phyloP scores from a whole-genome alignment of 1,140 invertebrate species.

The Homalodisca vitripennis region DNA sequence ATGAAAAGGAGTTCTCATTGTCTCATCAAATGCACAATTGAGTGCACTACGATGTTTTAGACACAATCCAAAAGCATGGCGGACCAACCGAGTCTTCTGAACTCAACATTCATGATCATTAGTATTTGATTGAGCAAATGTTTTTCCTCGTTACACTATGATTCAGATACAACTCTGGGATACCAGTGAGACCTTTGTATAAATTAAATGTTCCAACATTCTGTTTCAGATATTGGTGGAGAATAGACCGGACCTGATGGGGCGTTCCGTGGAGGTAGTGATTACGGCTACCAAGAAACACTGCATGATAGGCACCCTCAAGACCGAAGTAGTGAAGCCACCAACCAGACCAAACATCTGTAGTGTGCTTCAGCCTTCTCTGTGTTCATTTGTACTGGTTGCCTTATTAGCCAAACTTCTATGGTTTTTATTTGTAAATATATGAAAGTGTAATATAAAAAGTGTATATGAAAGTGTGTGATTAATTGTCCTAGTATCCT shows the following conservation, averaged over 20 bases:
- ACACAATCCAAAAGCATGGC: too few relatives aligned
- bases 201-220: slow-evolving; percentile 27
- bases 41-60: too few relatives aligned
- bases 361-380: slow-evolving; percentile 28
- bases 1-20: too few relatives aligned
- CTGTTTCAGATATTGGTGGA: slow-evolving; percentile 73
- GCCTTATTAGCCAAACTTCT: slow-evolving; percentile 37
- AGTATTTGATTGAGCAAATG: not conserved
- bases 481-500: too few relatives aligned
- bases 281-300: slow-evolving; percentile 79
- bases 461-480: too few relatives aligned
- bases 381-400: slow-evolving; percentile 33
- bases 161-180: not conserved
- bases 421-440: slow-evolving; percentile 36
- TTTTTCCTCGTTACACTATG: not conserved
- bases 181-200: not conserved
- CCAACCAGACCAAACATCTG: not conserved
- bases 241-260: slow-evolving; percentile 73
- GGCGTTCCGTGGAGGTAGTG: slow-evolving; percentile 77
- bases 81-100: not conserved
- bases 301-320: slow-evolving; percentile 72
- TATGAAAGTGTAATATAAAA: not conserved
- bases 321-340: slow-evolving; percentile 20
- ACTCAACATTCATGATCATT: not conserved
- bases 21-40: too few relatives aligned